Conservation (phyloP, 2,113 vertebrate species). For the Malurus alboscapulatus region DNA sequence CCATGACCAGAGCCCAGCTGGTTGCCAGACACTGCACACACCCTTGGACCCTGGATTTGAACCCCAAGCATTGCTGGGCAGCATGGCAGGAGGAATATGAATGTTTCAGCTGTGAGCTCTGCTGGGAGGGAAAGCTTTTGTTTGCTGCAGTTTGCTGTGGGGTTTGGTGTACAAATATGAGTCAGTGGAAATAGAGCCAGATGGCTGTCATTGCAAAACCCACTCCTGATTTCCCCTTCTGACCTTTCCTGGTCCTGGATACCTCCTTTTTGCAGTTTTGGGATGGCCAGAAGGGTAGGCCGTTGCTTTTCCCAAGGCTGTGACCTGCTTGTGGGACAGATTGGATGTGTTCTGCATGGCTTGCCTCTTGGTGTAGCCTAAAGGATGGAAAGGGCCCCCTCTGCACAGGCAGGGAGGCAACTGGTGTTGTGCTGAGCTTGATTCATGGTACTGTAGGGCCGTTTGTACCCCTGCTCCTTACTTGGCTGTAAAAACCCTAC, state of each 20-base stretch:
- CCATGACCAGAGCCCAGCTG: not conserved
- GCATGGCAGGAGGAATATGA: fast-evolving
- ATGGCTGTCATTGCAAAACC: not conserved
- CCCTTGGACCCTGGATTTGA: not conserved
- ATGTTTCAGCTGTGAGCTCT: not conserved
- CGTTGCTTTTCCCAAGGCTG: not conserved
- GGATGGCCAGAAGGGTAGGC: not conserved
- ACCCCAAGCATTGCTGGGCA: not conserved
- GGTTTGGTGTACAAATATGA: not conserved
- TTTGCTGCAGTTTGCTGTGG: not conserved
- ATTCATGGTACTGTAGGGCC: not conserved
- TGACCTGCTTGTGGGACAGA: not conserved
- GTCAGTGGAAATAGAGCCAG: not conserved
- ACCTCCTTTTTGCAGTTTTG: not conserved
- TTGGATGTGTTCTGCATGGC: not conserved
- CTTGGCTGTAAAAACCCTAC: not conserved
- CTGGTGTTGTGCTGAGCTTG: not conserved
- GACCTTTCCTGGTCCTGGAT: not conserved
- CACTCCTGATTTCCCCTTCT: not conserved
- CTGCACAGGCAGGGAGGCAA: not conserved
- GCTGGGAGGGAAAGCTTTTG: not conserved
- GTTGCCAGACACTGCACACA: not conserved
- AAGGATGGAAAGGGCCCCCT: not conserved
- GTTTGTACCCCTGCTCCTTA: not conserved
- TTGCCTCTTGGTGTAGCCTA: not conserved